Evolutionary conservation across 2,888 invertebrate species (phyloP), one percentile per base, ranked within the genome.

Genomic region (Cantharis nigra): DNA sequence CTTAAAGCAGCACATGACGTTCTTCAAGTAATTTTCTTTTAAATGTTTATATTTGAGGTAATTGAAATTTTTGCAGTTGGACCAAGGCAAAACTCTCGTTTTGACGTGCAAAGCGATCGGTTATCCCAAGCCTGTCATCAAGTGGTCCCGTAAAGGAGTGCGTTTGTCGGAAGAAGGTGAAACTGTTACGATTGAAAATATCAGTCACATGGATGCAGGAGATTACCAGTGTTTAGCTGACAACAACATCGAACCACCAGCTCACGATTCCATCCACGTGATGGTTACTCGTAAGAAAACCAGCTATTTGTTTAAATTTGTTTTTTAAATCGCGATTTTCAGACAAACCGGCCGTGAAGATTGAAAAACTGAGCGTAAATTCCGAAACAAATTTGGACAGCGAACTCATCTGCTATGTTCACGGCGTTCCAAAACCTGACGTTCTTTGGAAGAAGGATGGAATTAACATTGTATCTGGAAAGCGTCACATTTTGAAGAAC

Each of bases 221-320:
- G 80, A 83, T 23, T 90, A 90, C 83, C 87, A 89, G 63, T 90
- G 91, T 80, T 83, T 88, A 13, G 90, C 90, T 28, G 87, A 88
- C 76, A 90, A 90, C 80, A 84, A 84, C 23, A 80, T 88, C 64
- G 87, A 86, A 62, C 76, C 83, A 65, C 88, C 89, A 3, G 88
- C 85, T 5, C 85, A 86, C 75, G 79, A 81, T 18, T 81, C 80
- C 65, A 86, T 89, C 49, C 80, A 83, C 63, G 87, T 89, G 72
- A 81, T 81, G 77, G 83, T 89, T 18, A 83, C 84, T 63, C 86
- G 89, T 89, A 86, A 86, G 87, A 86, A 28, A 70, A 18, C 2
- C 4, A 23, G 13, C 3, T 11, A 28, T 63, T 9, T 23, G 13
- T 16, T 26, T 16, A 3, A 63, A 10, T 10, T 64, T 18, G 9